These are phyloP conservation scores for Lagria hirta DNA, from an alignment of 2,888 invertebrate species.

Conservation along the genomic window DNA sequence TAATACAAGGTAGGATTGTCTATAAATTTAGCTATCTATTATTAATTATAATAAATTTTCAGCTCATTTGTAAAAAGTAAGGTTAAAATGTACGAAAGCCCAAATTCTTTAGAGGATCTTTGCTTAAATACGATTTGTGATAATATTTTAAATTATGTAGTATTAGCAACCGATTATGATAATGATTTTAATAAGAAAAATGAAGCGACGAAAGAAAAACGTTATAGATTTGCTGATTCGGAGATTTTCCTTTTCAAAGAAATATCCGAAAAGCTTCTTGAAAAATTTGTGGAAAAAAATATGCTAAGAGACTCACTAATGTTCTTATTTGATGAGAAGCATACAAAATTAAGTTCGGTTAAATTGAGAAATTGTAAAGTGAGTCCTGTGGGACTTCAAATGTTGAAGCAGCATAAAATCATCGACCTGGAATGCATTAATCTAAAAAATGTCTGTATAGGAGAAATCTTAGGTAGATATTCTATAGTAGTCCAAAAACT, in stretches of 20 bases:
- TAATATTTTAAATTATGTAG: slow-evolving; percentile 56
- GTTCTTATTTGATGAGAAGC: slow-evolving; percentile 61
- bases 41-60: background rate
- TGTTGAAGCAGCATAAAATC: slow-evolving; percentile 65
- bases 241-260: slow-evolving; percentile 61
- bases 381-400: slow-evolving; percentile 60
- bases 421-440: slow-evolving; percentile 62
- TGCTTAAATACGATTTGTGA: slow-evolving; percentile 67
- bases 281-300: slow-evolving; percentile 59
- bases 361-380: slow-evolving; percentile 62
- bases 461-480: slow-evolving; percentile 41
- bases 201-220: slow-evolving; percentile 26
- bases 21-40: background rate
- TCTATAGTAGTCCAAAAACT: background rate
- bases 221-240: slow-evolving; percentile 56
- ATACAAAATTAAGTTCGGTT: slow-evolving; percentile 62
- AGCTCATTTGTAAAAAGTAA: slow-evolving; percentile 9
- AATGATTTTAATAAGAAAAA: background rate
- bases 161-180: too few relatives aligned
- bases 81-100: slow-evolving; percentile 62
- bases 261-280: slow-evolving; percentile 61
- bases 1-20: slow-evolving; percentile 6
- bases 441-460: slow-evolving; percentile 62
- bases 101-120: slow-evolving; percentile 62
- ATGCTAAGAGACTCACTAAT: slow-evolving; percentile 63